phyloP scores from a whole-genome alignment of 2,797 vertebrate genomes.

The Peromyscus melanophrys region DNA sequence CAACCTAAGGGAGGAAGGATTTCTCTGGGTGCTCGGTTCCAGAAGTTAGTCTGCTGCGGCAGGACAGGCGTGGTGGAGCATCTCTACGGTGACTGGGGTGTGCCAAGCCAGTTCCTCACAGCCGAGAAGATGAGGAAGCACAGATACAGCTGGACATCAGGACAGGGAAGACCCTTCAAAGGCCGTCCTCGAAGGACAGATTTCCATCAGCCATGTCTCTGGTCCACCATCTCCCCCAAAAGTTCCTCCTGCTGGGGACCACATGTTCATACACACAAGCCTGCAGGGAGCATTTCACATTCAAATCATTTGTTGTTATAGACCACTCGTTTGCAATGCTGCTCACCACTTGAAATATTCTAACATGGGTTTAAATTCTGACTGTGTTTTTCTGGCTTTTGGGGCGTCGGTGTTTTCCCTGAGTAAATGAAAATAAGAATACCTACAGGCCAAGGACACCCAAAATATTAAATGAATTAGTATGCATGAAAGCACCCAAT shows the following conservation, averaged over 20 bases:
- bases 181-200: neutral
- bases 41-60: neutral
- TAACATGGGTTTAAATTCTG: slow-evolving; percentile 21
- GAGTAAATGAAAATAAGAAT: slow-evolving; percentile 53
- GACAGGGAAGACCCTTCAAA: neutral
- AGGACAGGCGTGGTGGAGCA: neutral
- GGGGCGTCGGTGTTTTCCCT: neutral
- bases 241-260: neutral
- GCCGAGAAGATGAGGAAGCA: neutral
- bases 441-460: neutral
- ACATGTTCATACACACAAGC: neutral
- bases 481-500: neutral
- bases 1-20: neutral
- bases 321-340: neutral
- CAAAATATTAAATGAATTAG: slow-evolving; percentile 50
- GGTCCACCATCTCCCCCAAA: neutral
- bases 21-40: neutral
- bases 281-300: too few species aligned
- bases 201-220: neutral
- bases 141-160: neutral
- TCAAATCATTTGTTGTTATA: neutral
- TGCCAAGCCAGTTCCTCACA: neutral
- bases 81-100: neutral
- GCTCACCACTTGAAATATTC: neutral
- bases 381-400: neutral